Base-by-base conservation (phyloP, 2,113 vertebrate genomes). In the Cranoglanis bouderius region DNA sequence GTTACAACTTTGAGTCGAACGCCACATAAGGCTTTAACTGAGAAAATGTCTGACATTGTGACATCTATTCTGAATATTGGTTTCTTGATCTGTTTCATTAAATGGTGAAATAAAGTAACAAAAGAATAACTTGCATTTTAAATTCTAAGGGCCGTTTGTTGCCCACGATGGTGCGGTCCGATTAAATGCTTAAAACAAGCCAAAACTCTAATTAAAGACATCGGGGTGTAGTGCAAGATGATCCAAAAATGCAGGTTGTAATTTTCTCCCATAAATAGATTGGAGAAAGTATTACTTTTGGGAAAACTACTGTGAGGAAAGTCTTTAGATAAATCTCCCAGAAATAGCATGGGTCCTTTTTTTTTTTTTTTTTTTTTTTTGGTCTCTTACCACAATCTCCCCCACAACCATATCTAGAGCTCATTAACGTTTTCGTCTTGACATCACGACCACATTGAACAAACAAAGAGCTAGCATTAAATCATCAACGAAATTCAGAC, bases 131-230 rank as follows among this genome's bases (percentile, higher is more conserved):
- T 77, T 16, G 10, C 0, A 85, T 32, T 26, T 70, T 65, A 35
- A 51, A 74, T 35, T 38, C 14, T 59, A 38, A 51, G 49, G 16
- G 21, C 2, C 14, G 0, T 72, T 51, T 55, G 46, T 55, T 53
- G 49, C 4, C 12, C 43, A 4, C 21, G 49, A 26, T 38, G 75
- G 88, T 49, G 85, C 88, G 85, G 92, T 92, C 88, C 89, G 90
- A 93, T 93, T 90, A 92, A 91, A 87, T 46, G 85, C 83, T 84
- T 90, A 90, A 88, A 49, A 77, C 75, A 74, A 80, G 80, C 35
- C 74, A 57, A 91, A 49, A 90, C 86, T 90, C 86, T 74, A 89
- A 89, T 92, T 91, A 91, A 78, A 92, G 63, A 91, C 90, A 92
- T 90, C 53, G 84, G 63, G 87, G 87, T 80, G 38, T 46, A 59